Percentiles rank a stretch among this genome's conserved stretches.
These are phyloP conservation scores for Thaleichthys pacificus DNA, from an alignment of 2,797 vertebrate species.

Conservation along the genomic window DNA sequence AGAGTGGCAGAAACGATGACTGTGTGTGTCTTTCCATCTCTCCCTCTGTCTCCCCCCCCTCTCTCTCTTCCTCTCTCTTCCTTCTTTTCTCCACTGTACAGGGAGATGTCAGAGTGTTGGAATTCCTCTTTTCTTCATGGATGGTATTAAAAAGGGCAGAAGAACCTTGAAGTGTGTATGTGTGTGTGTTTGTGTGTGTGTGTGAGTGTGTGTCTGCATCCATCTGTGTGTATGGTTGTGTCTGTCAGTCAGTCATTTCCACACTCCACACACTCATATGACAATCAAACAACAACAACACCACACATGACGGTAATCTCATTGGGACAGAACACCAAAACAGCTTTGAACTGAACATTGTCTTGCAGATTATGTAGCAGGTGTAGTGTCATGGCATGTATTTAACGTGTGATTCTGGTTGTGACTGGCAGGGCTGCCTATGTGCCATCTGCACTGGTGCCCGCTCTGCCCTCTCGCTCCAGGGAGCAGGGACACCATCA, in stretches of 20 bases:
- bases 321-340: no score
- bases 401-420: slow-evolving; percentile 36
- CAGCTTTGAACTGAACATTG: no score
- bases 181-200: neutral
- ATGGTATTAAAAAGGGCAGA: slow-evolving; percentile 31
- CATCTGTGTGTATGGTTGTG: neutral
- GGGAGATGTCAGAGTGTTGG: neutral
- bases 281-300: no score
- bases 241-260: no score
- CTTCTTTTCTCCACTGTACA: neutral
- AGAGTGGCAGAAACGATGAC: no score
- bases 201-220: neutral
- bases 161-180: slow-evolving; percentile 3
- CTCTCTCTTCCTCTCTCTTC: neutral
- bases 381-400: slow-evolving; percentile 5
- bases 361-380: no score
- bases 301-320: no score
- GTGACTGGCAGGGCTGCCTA: slow-evolving; percentile 32
- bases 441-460: slow-evolving; percentile 45
- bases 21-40: no score
- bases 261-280: no score
- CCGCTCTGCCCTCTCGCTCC: slow-evolving; percentile 42
- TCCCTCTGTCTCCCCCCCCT: neutral
- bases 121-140: slow-evolving; percentile 25
- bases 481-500: slow-evolving; percentile 64